Evolutionary conservation across 2,888 invertebrate genomes (phyloP).

Genomic region (Caenorhabditis sp.): DNA sequence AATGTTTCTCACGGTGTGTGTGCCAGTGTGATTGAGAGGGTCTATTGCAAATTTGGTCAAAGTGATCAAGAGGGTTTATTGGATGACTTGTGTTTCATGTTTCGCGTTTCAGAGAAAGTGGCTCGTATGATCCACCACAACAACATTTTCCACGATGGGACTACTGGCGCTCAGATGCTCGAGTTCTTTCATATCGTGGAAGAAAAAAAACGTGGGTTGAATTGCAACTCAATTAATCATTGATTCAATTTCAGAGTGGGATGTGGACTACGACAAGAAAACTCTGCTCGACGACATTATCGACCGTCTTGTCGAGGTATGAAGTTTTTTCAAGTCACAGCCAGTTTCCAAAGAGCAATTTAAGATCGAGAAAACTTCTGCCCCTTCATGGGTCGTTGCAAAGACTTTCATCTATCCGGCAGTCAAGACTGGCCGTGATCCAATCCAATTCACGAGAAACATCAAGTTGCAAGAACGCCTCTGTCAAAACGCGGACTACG

Average conservation of each 20-base stretch:
- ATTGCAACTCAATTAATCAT: too few relatives aligned
- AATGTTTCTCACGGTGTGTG: too few relatives aligned
- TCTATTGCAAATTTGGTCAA: too few relatives aligned
- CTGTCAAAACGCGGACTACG: background rate
- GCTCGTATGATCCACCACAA: constrained; percentile 32
- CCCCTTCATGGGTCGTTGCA: background rate
- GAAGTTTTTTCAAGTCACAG: background rate
- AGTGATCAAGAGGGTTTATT: too few relatives aligned
- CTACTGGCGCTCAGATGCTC: background rate
- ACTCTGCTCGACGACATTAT: background rate
- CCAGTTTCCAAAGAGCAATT: background rate
- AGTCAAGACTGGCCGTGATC: background rate
- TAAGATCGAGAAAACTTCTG: background rate
- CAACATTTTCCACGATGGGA: constrained; percentile 19
- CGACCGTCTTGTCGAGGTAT: background rate
- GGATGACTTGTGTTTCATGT: background rate
- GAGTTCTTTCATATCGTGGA: background rate
- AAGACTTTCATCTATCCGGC: background rate
- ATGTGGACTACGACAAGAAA: background rate
- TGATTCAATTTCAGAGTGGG: background rate
- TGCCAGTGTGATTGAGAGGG: too few relatives aligned
- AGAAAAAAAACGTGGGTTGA: background rate
- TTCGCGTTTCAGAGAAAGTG: background rate
- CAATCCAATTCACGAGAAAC: background rate
- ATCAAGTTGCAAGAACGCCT: background rate